A percentile compares a stretch with the other conserved stretches of the same genome.
Conservation (phyloP, 2,888 invertebrate genomes). For the Rhagonycha fulva region DNA sequence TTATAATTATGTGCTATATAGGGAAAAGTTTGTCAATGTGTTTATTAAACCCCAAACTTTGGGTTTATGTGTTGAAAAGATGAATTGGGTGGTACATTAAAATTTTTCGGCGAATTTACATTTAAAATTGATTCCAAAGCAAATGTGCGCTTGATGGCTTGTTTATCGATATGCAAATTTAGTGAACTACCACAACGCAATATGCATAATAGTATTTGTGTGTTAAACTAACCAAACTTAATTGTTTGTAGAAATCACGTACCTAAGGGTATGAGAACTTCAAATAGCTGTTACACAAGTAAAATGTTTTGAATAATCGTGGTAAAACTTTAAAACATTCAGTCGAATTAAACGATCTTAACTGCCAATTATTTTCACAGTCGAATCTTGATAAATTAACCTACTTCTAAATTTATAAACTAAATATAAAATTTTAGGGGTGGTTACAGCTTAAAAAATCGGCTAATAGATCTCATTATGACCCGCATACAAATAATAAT, state of each 20-base stretch:
- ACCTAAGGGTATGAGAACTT: neutral
- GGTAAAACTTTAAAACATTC: neutral
- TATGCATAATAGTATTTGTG: neutral
- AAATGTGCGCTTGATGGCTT: neutral
- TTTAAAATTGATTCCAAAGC: neutral
- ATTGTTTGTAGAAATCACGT: neutral
- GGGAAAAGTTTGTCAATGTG: neutral
- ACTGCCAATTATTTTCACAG: too few species aligned
- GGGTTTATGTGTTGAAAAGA: neutral
- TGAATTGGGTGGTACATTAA: neutral
- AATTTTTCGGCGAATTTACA: neutral
- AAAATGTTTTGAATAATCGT: neutral
- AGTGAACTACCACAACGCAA: neutral
- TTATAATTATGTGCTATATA: neutral
- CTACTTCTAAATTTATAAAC: neutral
- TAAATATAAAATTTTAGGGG: too few species aligned
- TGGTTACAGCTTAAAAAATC: too few species aligned
- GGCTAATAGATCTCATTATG: too few species aligned
- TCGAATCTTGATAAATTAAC: neutral
- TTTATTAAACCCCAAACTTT: neutral
- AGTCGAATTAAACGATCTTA: neutral
- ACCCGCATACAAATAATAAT: too few species aligned
- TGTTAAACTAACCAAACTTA: neutral
- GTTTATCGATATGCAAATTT: constrained; percentile 1
- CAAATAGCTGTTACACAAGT: neutral